phyloP scores from a whole-genome alignment of 1,140 invertebrate genomes.

The Pachyrhynchus sulphureomaculatus region DNA sequence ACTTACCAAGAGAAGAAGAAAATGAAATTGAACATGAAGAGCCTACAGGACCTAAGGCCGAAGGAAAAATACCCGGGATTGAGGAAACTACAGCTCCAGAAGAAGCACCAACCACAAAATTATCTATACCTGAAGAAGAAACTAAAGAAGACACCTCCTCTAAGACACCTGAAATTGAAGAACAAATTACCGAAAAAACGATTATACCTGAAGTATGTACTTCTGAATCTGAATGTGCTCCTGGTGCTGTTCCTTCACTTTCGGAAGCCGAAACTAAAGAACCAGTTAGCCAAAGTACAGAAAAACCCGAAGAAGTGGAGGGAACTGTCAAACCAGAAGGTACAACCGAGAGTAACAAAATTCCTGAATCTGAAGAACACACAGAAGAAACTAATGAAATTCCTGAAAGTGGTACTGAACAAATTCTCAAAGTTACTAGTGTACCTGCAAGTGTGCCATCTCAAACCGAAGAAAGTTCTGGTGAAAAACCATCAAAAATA shows the following conservation, averaged over 20 bases:
- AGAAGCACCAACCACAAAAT: not conserved
- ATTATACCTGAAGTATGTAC: slow-evolving; percentile 29
- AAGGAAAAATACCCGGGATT: slow-evolving; percentile 7
- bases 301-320: slow-evolving; percentile 12
- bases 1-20: slow-evolving; percentile 23
- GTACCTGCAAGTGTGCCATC: not conserved
- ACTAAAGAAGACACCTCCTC: no score
- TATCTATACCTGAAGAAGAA: no score
- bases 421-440: not conserved
- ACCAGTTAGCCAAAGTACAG: slow-evolving; percentile 39
- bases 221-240: slow-evolving; percentile 23
- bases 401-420: slow-evolving; percentile 21
- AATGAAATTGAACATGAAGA: slow-evolving; percentile 32
- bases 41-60: slow-evolving; percentile 3
- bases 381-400: slow-evolving; percentile 40
- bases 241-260: slow-evolving; percentile 17
- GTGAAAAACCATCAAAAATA: slow-evolving; percentile 20
- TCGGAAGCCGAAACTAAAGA: slow-evolving; percentile 17
- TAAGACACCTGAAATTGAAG: not conserved
- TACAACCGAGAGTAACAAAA: slow-evolving; percentile 27
- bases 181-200: slow-evolving; percentile 22
- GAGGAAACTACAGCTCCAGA: not conserved
- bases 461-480: slow-evolving; percentile 26
- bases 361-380: slow-evolving; percentile 27
- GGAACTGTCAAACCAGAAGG: not conserved